A percentile compares a stretch with the other conserved stretches of the same genome.
These are phyloP conservation scores for Andinoacara biseriatus DNA, from an alignment of 2,113 vertebrate genomes.

Conservation along the genomic window DNA sequence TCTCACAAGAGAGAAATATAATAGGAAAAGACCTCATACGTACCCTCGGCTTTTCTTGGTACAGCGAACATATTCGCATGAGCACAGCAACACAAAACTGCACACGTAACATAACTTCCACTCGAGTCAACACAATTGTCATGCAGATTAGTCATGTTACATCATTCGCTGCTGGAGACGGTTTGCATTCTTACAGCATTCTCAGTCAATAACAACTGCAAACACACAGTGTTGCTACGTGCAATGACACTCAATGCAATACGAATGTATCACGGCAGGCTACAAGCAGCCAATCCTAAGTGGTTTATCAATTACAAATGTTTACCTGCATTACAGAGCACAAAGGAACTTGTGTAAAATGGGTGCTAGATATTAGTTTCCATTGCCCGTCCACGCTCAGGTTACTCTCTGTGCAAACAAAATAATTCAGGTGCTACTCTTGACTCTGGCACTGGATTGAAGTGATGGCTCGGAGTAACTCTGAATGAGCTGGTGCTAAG, in stretches of 20 bases:
- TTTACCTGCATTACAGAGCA: not conserved
- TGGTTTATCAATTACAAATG: not conserved
- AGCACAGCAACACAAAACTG: not conserved
- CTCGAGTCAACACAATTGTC: not conserved
- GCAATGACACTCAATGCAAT: not conserved
- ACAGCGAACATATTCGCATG: not conserved
- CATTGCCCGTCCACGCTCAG: not conserved
- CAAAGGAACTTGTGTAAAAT: not conserved
- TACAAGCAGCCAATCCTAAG: not conserved
- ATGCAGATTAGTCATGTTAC: constrained; percentile 4
- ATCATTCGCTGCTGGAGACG: not conserved
- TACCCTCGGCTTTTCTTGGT: not conserved
- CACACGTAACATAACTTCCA: not conserved
- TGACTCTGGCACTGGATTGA: not conserved
- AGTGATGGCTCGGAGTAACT: constrained; percentile 23
- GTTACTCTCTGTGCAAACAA: too few relatives aligned
- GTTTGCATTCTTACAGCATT: constrained; percentile 1
- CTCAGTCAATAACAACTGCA: not conserved
- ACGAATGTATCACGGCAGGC: not conserved
- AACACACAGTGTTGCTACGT: not conserved
- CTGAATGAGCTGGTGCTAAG: not conserved
- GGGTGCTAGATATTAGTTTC: not conserved
- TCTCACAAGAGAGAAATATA: constrained; percentile 28
- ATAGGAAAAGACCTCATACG: not conserved
- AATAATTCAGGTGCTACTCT: not conserved